Evolutionary conservation across 1,140 invertebrate genomes (phyloP), one percentile per base, ranked within the genome.

Genomic region (Periplaneta americana): DNA sequence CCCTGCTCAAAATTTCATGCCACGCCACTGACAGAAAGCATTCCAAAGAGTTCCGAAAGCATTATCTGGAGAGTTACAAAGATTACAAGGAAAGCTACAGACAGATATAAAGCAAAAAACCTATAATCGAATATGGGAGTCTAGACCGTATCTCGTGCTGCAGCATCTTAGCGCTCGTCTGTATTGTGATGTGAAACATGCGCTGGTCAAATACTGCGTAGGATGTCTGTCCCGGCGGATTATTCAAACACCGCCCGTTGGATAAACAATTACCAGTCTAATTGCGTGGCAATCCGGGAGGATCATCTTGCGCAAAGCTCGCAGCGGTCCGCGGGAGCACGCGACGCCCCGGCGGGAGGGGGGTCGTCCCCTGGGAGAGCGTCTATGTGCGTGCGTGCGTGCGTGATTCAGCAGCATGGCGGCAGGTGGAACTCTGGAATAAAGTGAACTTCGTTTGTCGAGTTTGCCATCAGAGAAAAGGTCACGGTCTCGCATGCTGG

Each of bases 251-350:
- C 75, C 32, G 34, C 77, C 33, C 36, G 77, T 34, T 48, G 28
- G 77, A 78, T 78, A 78, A 78, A 78, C 77, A 78, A 78, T 78
- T 78, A 78, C 35, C 77, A 78, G 34, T 78, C 35, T 78, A 78
- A 78, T 78, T 78, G 77, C 77, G 77, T 48, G 34, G 35, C 34
- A 78, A 78, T 78, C 77, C 77, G n/a, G 34, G 35, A 34, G 77
- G 77, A 48, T 37, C 35, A 77, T 78, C 35, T 36, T 48, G 77
- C 34, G 22, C 77, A 78, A 78, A 78, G 35, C 77, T 78, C 77
- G 48, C 22, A 66, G 48, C 28, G 48, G 48, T 66, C 48, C 48
- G 48, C 48, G 22, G 48, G 48, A 66, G 48, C 48, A 66, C 48
- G 48, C 48, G 48, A 66, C 48, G 22, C 48, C 28, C 48, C 22